These are phyloP conservation scores for Maccullochella peelii DNA, from an alignment of 2,113 vertebrate genomes.

Conservation along the genomic window DNA sequence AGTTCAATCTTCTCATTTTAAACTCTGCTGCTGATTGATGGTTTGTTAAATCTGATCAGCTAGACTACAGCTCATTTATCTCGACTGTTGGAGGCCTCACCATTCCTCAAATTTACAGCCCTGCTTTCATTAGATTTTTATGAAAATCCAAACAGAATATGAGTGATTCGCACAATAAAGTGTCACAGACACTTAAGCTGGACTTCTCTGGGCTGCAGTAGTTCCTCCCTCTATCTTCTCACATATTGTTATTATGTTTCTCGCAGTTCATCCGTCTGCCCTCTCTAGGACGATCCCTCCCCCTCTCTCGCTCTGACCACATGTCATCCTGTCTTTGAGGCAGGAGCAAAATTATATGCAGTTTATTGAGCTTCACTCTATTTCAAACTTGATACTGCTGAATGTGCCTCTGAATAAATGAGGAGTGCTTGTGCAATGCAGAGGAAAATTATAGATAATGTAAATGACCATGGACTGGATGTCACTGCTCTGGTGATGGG, in stretches of 20 bases:
- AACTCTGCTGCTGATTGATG: conserved; percentile 40
- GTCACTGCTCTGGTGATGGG: not conserved
- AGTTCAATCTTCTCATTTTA: conserved; percentile 26
- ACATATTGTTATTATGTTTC: conserved; percentile 40
- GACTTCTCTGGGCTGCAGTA: conserved; percentile 13
- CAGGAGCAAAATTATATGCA: conserved; percentile 50
- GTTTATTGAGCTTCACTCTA: conserved; percentile 63
- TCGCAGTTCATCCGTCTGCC: conserved; percentile 32
- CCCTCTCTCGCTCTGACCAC: not conserved
- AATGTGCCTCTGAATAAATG: conserved; percentile 46
- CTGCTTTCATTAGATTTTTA: conserved; percentile 48
- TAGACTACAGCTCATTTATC: conserved; percentile 57
- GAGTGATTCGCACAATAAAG: conserved; percentile 65
- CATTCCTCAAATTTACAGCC: conserved; percentile 58
- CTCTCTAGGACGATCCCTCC: not conserved
- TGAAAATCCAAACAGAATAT: conserved; percentile 56
- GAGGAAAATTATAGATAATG: conserved; percentile 35
- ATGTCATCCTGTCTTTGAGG: conserved; percentile 59
- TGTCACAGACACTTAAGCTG: conserved; percentile 43
- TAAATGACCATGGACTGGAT: conserved; percentile 4
- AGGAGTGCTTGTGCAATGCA: conserved; percentile 21
- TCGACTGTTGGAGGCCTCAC: conserved; percentile 36
- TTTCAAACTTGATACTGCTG: conserved; percentile 46
- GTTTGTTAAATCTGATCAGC: conserved; percentile 59
- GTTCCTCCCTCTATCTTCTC: conserved; percentile 32